Conservation (phyloP, 2,888 invertebrate genomes). For the Orthosia incerta region DNA sequence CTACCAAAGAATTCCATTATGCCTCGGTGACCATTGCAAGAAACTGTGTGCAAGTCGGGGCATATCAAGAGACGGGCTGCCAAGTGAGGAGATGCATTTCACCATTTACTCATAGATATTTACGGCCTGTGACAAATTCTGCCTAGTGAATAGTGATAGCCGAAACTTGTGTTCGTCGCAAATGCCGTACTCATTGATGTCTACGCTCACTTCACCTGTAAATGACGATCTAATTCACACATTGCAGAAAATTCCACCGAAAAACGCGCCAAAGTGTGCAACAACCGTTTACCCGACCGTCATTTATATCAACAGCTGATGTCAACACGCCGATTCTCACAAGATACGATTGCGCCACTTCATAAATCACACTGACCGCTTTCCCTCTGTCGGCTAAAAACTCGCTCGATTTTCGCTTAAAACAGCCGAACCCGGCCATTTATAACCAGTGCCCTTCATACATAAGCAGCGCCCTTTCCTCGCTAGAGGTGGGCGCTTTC, state of each 20-base stretch:
- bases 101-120: too few species aligned
- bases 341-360: constrained; percentile 58
- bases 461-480: constrained; percentile 70
- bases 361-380: constrained; percentile 62
- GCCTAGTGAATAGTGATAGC: too few species aligned
- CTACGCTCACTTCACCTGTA: background rate
- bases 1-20: background rate
- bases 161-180: too few species aligned
- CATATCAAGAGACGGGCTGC: too few species aligned
- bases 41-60: too few species aligned
- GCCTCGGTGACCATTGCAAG: too few species aligned
- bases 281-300: constrained; percentile 1
- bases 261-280: background rate
- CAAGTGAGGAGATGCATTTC: too few species aligned
- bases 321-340: constrained; percentile 57
- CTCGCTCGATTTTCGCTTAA: constrained; percentile 64
- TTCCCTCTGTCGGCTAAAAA: constrained; percentile 60
- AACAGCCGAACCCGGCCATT: constrained; percentile 65
- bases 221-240: background rate
- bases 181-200: too few species aligned
- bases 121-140: too few species aligned
- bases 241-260: background rate
- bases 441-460: constrained; percentile 70
- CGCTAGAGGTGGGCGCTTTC: constrained; percentile 57
- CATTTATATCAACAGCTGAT: constrained; percentile 43